Percentiles rank a stretch among this genome's conserved stretches.
phyloP scores from a whole-genome alignment of 1,140 invertebrate species.

The Charaxes varanes region DNA sequence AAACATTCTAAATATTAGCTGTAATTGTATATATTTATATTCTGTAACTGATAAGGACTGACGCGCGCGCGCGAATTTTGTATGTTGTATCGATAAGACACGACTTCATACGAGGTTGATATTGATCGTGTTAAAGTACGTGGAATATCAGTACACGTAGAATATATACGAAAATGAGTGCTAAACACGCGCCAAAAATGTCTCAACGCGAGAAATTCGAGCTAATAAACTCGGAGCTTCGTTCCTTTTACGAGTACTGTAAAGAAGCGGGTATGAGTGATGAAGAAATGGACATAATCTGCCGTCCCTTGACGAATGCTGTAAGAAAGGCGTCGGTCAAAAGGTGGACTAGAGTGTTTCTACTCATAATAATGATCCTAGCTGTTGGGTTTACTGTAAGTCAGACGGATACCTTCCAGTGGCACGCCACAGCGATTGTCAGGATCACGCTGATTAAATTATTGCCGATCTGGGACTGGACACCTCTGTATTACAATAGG shows the following conservation, averaged over 20 bases:
- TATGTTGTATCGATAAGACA: constrained; percentile 38
- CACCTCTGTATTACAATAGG: constrained; percentile 81
- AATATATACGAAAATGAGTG: constrained; percentile 43
- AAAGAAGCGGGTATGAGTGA: constrained; percentile 80
- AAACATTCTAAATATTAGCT: too few relatives aligned
- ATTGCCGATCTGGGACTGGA: constrained; percentile 87
- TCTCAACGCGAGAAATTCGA: constrained; percentile 69
- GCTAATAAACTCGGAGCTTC: constrained; percentile 74
- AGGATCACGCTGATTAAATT: constrained; percentile 80
- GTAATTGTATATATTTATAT: too few relatives aligned
- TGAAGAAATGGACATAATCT: constrained; percentile 80
- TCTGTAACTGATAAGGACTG: constrained; percentile 5
- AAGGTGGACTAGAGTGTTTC: constrained; percentile 56
- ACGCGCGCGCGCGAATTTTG: constrained; percentile 65
- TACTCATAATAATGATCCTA: constrained; percentile 48
- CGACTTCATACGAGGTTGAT: constrained; percentile 33
- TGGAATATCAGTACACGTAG: constrained; percentile 26
- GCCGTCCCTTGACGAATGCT: constrained; percentile 77
- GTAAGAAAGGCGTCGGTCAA: constrained; percentile 77
- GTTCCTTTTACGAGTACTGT: constrained; percentile 78
- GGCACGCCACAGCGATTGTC: constrained; percentile 77
- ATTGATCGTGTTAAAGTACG: constrained; percentile 48
- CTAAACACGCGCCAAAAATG: constrained; percentile 56
- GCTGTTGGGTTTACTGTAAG: constrained; percentile 65
- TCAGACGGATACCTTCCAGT: constrained; percentile 70